These are phyloP conservation scores for Eupithecia dodoneata DNA, from an alignment of 2,888 invertebrate genomes.

Conservation along the genomic window DNA sequence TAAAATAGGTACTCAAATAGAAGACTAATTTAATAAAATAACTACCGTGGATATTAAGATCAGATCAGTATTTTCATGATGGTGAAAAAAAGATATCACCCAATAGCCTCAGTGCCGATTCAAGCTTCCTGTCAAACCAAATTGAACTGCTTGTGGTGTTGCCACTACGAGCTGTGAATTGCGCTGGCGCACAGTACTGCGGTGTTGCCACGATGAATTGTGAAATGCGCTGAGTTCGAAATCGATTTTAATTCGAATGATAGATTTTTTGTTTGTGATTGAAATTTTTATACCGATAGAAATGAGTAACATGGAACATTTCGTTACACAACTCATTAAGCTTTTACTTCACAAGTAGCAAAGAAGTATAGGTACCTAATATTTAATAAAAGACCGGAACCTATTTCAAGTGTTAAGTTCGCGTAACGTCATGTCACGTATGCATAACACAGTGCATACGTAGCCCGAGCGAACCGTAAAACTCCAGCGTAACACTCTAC, in stretches of 20 bases:
- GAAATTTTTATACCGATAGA: too few relatives aligned
- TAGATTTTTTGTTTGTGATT: too few relatives aligned
- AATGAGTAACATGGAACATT: too few relatives aligned
- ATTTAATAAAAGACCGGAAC: neutral
- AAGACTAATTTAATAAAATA: neutral
- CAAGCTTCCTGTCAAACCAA: too few relatives aligned
- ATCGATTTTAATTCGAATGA: too few relatives aligned
- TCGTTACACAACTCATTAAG: neutral
- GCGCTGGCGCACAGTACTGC: too few relatives aligned
- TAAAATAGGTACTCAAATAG: neutral
- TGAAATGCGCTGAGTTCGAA: too few relatives aligned
- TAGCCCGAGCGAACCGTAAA: conserved; percentile 44
- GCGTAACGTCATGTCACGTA: neutral
- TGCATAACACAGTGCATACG: conserved; percentile 18
- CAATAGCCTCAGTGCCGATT: neutral
- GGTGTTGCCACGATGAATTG: too few relatives aligned
- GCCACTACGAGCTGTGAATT: too few relatives aligned
- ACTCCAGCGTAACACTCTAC: conserved; percentile 29
- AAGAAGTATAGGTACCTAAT: neutral
- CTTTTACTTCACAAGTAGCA: neutral
- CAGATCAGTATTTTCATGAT: neutral
- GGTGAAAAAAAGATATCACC: neutral
- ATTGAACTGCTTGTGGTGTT: too few relatives aligned
- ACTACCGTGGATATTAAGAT: neutral
- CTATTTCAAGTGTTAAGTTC: neutral